Evolutionary conservation across 2,113 vertebrate genomes (phyloP).

Genomic region (Oreocharis arfaki): DNA sequence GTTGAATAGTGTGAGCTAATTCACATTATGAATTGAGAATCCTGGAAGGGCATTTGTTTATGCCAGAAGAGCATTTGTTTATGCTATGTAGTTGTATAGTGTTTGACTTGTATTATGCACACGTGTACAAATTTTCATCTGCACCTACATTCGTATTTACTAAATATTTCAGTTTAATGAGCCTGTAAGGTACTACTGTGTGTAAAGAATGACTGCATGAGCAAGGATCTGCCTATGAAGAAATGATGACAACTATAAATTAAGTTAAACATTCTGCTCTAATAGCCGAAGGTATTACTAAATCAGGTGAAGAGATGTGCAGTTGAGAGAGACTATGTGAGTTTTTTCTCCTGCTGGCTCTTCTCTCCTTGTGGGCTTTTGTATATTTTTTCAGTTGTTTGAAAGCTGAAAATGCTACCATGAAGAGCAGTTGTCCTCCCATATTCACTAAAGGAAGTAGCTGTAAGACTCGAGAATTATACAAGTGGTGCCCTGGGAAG

Average conservation of each 20-base stretch:
- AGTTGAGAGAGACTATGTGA: neutral
- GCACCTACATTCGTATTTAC: neutral
- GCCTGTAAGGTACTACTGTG: neutral
- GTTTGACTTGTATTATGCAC: neutral
- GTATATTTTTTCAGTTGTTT: neutral
- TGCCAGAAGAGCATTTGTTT: neutral
- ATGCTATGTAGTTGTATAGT: neutral
- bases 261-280: neutral
- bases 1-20: neutral
- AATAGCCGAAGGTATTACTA: neutral
- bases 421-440: neutral
- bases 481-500: neutral
- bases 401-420: neutral
- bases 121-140: neutral
- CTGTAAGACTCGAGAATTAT: neutral
- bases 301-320: neutral
- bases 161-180: neutral
- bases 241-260: neutral
- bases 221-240: neutral
- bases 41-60: neutral
- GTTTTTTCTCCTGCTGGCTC: neutral
- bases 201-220: neutral
- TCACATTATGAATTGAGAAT: neutral
- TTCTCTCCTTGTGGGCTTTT: neutral
- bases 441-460: neutral